Evolutionary conservation across 2,888 invertebrate species (phyloP), one percentile per base, ranked within the genome.

Genomic region (Polia nebulosa): DNA sequence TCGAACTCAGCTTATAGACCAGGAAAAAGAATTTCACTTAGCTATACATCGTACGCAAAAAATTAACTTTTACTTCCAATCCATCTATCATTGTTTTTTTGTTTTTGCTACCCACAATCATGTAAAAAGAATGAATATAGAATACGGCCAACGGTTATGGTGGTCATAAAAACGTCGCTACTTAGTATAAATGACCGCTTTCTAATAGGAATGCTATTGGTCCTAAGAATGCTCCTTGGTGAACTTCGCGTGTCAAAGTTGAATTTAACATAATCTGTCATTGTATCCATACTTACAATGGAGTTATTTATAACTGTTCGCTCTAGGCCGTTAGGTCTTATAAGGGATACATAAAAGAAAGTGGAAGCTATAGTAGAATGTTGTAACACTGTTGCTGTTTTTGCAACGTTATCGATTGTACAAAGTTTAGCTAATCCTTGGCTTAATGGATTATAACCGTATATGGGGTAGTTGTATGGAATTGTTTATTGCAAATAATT

Each of bases 191-290:
- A 78, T 76, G 61, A 70, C 66, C 57, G 74, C 83, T 85, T 82
- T 86, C 85, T 84, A 83, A 84, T 83, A 84, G 70, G 79, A 87
- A 84, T 81, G 75, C 62, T 72, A 76, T 71, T 58, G 85, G 85
- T 47, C 81, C 83, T 51, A 84, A 47, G 45, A 66, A 39, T 71
- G 76, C 34, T 44, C 84, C 87, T 47, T 84, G 84, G 60, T 80
- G 76, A 76, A 86, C 79, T 76, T 87, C 80, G 87, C 88, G 86
- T 87, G 87, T 74, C 76, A 69, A 71, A 62, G 62, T 68, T 59
- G 53, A 78, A 81, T 83, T 80, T 79, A 77, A 59, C 72, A 67
- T 70, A 76, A 78, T 83, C 76, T 80, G 78, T 80, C 78, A 72
- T 72, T 79, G 75, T 78, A 56, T 68, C 73, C 64, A 71, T 79